Percentiles rank a stretch among this genome's conserved stretches.
Evolutionary conservation across 2,888 invertebrate species (phyloP).

Genomic region (Metallyticus violacea): DNA sequence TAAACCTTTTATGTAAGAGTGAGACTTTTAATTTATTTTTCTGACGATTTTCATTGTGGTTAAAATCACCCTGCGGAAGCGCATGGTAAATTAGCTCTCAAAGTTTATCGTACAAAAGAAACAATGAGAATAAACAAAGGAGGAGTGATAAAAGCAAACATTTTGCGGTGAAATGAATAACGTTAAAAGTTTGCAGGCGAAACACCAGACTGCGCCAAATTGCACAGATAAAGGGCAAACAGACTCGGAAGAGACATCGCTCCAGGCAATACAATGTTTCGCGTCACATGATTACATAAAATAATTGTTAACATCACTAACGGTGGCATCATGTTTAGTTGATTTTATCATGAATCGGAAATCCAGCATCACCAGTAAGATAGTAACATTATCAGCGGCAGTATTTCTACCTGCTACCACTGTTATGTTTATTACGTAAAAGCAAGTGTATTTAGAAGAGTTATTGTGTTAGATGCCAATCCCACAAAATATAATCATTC

Average conservation of each 20-base stretch:
- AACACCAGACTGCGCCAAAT: not conserved
- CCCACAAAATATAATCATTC: too few relatives aligned
- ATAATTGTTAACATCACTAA: not conserved
- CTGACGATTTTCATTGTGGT: too few relatives aligned
- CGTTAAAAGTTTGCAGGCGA: not conserved
- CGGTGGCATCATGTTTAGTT: not conserved
- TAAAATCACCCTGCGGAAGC: not conserved
- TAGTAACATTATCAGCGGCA: not conserved
- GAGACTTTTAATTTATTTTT: too few relatives aligned
- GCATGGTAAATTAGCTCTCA: not conserved
- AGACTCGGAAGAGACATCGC: not conserved
- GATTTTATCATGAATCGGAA: not conserved
- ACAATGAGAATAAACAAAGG: not conserved
- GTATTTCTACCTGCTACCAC: not conserved
- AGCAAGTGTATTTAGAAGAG: too few relatives aligned
- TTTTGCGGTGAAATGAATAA: not conserved
- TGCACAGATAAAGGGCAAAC: not conserved
- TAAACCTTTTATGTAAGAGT: too few relatives aligned
- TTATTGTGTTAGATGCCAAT: too few relatives aligned
- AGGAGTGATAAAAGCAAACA: not conserved
- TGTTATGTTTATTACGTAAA: too few relatives aligned
- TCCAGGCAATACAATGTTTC: not conserved
- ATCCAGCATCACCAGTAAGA: not conserved
- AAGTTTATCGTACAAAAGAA: not conserved
- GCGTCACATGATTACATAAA: not conserved